Percentiles rank a stretch among this genome's conserved stretches.
Conservation (phyloP, 1,140 invertebrate species). For the Magallana gigas region DNA sequence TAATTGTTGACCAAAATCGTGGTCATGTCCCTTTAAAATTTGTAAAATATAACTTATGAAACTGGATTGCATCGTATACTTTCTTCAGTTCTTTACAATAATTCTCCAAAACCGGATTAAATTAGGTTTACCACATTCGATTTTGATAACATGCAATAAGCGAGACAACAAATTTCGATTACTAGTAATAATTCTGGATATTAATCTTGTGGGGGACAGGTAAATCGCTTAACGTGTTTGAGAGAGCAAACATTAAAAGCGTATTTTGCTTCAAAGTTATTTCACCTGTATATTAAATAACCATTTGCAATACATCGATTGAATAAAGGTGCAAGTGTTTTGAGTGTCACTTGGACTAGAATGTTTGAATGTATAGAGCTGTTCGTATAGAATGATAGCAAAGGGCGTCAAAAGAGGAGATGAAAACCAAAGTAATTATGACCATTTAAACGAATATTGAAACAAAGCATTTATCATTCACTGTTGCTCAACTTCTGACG, state of each 20-base stretch:
- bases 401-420: not conserved
- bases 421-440: not conserved
- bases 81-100: too few species aligned
- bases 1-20: too few species aligned
- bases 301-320: not conserved
- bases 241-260: not conserved
- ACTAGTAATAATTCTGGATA: not conserved
- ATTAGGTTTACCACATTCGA: too few species aligned
- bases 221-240: not conserved
- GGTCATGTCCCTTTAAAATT: too few species aligned
- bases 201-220: slow-evolving; percentile 2
- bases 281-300: slow-evolving; percentile 18
- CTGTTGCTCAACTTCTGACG: not conserved
- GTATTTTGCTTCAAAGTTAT: not conserved
- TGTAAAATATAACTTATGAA: too few species aligned
- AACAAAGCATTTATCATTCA: slow-evolving; percentile 20
- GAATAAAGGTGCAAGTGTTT: not conserved
- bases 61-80: too few species aligned
- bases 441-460: not conserved
- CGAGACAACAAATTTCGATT: not conserved
- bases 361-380: too few species aligned
- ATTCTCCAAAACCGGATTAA: too few species aligned
- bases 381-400: not conserved
- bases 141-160: not conserved
- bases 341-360: not conserved